These are phyloP conservation scores for Linepithema humile DNA, from an alignment of 1,140 invertebrate species.

Conservation along the genomic window DNA sequence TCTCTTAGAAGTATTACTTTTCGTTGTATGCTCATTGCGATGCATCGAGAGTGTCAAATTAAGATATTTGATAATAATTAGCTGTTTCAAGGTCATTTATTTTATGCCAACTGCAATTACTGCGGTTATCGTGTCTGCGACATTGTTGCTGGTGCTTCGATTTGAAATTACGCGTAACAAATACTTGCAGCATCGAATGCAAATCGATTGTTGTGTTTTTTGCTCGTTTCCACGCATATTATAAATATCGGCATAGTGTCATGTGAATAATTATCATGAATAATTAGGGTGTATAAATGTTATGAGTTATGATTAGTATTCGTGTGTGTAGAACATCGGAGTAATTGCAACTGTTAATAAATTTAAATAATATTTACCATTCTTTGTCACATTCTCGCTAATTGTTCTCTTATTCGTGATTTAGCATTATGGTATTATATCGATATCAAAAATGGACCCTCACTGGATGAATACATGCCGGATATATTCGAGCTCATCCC, in stretches of 20 bases:
- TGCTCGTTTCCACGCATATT: not conserved
- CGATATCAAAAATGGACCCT: too few species aligned
- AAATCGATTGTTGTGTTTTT: not conserved
- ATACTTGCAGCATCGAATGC: not conserved
- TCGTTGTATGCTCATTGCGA: not conserved
- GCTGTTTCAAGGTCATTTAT: not conserved
- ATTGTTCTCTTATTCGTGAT: not conserved
- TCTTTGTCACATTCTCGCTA: not conserved
- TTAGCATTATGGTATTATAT: not conserved
- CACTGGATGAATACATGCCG: too few species aligned
- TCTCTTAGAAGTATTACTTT: not conserved
- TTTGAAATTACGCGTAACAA: not conserved
- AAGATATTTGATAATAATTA: not conserved
- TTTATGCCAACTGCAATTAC: not conserved
- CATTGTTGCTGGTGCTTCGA: not conserved
- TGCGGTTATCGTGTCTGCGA: not conserved
- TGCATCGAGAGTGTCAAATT: not conserved
- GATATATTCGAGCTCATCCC: too few species aligned
- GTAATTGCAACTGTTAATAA: not conserved
- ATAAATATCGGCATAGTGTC: not conserved
- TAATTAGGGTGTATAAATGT: slow-evolving; percentile 5
- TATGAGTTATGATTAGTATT: not conserved
- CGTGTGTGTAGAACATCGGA: not conserved
- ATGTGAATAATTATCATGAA: not conserved
- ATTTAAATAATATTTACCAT: slow-evolving; percentile 31